Base-by-base conservation (phyloP, 2,797 vertebrate genomes). In the Crenichthys baileyi region DNA sequence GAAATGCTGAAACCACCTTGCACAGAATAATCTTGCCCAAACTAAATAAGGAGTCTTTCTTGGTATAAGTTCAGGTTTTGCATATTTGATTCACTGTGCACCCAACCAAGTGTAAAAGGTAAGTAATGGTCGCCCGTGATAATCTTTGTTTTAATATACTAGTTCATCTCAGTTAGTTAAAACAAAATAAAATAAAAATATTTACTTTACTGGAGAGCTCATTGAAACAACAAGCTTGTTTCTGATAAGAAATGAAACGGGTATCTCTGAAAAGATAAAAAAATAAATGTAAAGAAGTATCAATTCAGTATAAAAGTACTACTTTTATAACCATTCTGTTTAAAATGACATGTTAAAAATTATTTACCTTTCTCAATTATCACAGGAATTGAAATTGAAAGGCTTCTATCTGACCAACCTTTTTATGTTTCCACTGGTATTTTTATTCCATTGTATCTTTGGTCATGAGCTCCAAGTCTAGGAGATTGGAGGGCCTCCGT, bases 1-100 rank as follows among this genome's bases (percentile, higher is more conserved):
- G 13, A 68, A 44, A 68, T 20, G 13, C 22, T 68, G 39, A 70
- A 70, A 70, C 67, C 67, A 70, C 24, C 67, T 70, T 70, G 67
- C 41, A 26, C 41, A 46, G 12, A 70, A 41, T 46, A 46, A 70
- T 46, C 67, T 70, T 26, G 67, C 1, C 67, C 22, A 70, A 70
- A 70, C 26, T 44, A 44, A 68, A 44, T 44, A 68, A 44, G 36
- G 39, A 68, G 41, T 70, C 41, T 8, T 46, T 26, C 24, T 70
- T 46, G 41, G 13, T 7, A 6, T 46, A 6, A 70, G 12, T 70
- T n/a, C 41, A 26, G 67, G 41, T 16, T 26, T 12, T 70, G 41
- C 41, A 16, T 26, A 70, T 70, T 26, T 70, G 22, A 2, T 68
- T 67, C 20, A 41, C 65, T 68, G 20, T 41, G 9, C 22, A n/a